These are phyloP conservation scores for Solenodon paradoxus DNA, from an alignment of 2,113 vertebrate genomes.

Conservation along the genomic window DNA sequence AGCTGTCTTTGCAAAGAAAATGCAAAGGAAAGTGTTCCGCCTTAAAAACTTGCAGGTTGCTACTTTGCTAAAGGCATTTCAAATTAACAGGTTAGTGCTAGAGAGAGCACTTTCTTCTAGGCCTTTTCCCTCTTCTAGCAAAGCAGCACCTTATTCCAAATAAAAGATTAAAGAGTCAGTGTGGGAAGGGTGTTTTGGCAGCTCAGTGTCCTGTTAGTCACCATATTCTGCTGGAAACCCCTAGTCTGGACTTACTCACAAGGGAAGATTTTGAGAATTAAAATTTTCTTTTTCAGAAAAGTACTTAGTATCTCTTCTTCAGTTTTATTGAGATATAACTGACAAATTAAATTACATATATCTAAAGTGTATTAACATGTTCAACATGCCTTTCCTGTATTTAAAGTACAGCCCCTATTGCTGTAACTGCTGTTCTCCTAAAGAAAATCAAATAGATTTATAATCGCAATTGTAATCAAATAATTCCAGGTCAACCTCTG, in stretches of 20 bases:
- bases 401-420: neutral
- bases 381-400: neutral
- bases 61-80: slow-evolving; percentile 60
- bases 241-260: neutral
- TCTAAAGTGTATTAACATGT: neutral
- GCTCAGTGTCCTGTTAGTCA: neutral
- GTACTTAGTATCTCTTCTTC: neutral
- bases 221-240: neutral
- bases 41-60: slow-evolving; percentile 45
- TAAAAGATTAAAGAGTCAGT: neutral
- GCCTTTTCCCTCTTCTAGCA: neutral
- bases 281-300: neutral
- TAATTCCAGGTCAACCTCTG: slow-evolving; percentile 5
- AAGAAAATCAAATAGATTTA: neutral
- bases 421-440: slow-evolving; percentile 14
- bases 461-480: too few species aligned
- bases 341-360: neutral
- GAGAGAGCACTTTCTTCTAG: slow-evolving; percentile 27
- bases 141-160: neutral
- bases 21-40: slow-evolving; percentile 56
- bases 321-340: neutral
- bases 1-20: slow-evolving; percentile 70
- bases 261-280: neutral
- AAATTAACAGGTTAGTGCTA: slow-evolving; percentile 54
- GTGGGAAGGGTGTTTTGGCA: neutral